phyloP scores from a whole-genome alignment of 2,797 vertebrate genomes.

The Galago senegalensis region DNA sequence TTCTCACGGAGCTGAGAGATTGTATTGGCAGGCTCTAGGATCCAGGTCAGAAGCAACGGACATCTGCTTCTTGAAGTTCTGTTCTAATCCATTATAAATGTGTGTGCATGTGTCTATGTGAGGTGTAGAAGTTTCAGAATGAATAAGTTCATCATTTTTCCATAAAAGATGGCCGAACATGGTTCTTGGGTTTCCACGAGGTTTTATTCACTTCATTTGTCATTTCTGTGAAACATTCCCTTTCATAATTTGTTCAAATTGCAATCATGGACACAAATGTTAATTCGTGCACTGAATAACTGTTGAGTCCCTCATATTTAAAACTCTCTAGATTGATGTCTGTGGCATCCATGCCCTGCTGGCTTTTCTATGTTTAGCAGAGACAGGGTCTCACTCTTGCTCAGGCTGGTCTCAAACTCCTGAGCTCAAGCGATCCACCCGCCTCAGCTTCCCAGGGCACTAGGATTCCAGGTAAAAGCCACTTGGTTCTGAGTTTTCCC shows the following conservation, averaged over 20 bases:
- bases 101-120: not conserved
- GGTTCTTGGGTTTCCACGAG: not conserved
- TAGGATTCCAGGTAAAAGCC: not conserved
- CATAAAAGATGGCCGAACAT: not conserved
- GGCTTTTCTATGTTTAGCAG: too few species aligned
- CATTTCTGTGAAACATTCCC: not conserved
- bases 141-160: not conserved
- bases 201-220: not conserved
- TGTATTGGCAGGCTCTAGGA: not conserved
- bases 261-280: not conserved
- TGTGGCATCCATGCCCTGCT: not conserved
- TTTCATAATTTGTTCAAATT: not conserved
- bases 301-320: conserved; percentile 25
- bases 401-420: too few species aligned
- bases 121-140: not conserved
- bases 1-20: not conserved
- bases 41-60: not conserved
- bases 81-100: not conserved
- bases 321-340: not conserved
- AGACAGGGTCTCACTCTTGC: too few species aligned
- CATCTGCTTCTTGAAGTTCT: not conserved
- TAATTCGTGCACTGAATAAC: not conserved
- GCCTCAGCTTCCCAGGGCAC: too few species aligned
- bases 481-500: not conserved
- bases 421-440: too few species aligned